Percentiles rank a stretch among this genome's conserved stretches.
These are phyloP conservation scores for Chrysopilus asiliformis DNA, from an alignment of 2,888 invertebrate genomes.

Conservation along the genomic window DNA sequence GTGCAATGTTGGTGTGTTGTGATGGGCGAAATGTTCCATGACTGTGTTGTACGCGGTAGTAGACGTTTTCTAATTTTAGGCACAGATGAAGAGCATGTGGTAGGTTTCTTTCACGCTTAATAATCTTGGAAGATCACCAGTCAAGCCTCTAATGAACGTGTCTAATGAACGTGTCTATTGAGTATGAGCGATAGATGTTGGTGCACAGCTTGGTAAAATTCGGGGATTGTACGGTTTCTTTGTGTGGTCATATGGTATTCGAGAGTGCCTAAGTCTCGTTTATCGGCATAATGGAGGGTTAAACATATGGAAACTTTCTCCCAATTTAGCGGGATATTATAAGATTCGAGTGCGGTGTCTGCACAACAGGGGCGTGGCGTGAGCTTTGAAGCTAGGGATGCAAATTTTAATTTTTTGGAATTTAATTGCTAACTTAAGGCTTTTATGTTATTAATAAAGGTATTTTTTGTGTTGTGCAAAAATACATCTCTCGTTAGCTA, in stretches of 20 bases:
- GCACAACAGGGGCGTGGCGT: no score
- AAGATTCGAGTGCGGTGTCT: not conserved
- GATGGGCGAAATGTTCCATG: no score
- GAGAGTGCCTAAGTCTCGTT: not conserved
- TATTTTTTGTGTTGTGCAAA: no score
- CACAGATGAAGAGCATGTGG: slow-evolving; percentile 3
- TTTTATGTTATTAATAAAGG: no score
- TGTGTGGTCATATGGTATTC: slow-evolving; percentile 10
- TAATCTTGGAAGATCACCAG: slow-evolving; percentile 6
- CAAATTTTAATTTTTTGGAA: no score
- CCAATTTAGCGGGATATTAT: not conserved
- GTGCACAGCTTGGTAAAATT: slow-evolving; percentile 7
- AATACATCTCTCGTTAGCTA: no score
- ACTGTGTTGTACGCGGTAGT: no score
- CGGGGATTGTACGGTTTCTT: slow-evolving; percentile 5
- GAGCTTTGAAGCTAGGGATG: no score
- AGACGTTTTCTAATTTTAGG: no score
- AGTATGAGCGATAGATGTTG: slow-evolving; percentile 1
- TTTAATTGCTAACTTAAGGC: no score
- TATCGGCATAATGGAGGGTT: not conserved
- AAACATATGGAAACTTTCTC: not conserved
- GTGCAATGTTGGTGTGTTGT: no score
- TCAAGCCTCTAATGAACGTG: slow-evolving; percentile 9
- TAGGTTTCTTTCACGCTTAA: slow-evolving; percentile 6
- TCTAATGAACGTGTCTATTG: slow-evolving; percentile 5